Evolutionary conservation across 2,888 invertebrate species (phyloP).

Genomic region (Mythimna impura): DNA sequence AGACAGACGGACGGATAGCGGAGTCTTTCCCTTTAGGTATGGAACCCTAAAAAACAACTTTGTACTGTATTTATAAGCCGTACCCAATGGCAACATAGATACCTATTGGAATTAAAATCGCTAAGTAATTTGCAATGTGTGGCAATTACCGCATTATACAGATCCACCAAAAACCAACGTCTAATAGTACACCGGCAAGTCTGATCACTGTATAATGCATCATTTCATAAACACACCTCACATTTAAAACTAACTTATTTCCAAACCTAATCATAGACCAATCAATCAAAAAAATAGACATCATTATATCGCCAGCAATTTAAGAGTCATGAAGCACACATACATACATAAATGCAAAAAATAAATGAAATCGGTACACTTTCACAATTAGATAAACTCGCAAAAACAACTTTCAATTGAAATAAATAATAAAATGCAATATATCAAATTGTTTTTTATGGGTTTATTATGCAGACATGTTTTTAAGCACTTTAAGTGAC

Average conservation of each 20-base stretch:
- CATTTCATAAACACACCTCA: slow-evolving; percentile 33
- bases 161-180: not conserved
- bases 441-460: slow-evolving; percentile 29
- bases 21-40: too few species aligned
- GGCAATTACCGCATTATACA: slow-evolving; percentile 28
- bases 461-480: slow-evolving; percentile 26
- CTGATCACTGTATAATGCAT: slow-evolving; percentile 4
- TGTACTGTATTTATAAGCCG: not conserved
- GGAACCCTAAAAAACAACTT: too few species aligned
- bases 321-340: slow-evolving; percentile 10
- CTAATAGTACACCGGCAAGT: not conserved
- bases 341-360: slow-evolving; percentile 5
- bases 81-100: slow-evolving; percentile 11
- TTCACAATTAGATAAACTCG: slow-evolving; percentile 32
- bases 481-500: slow-evolving; percentile 8
- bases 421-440: slow-evolving; percentile 29
- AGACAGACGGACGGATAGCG: too few species aligned
- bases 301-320: slow-evolving; percentile 42
- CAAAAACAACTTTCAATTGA: slow-evolving; percentile 40
- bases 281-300: slow-evolving; percentile 48
- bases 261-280: slow-evolving; percentile 39
- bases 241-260: slow-evolving; percentile 26
- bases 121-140: slow-evolving; percentile 17
- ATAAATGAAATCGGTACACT: slow-evolving; percentile 22
- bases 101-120: slow-evolving; percentile 11